Evolutionary conservation across 2,888 invertebrate genomes (phyloP).

Genomic region (Thelaira solivaga): DNA sequence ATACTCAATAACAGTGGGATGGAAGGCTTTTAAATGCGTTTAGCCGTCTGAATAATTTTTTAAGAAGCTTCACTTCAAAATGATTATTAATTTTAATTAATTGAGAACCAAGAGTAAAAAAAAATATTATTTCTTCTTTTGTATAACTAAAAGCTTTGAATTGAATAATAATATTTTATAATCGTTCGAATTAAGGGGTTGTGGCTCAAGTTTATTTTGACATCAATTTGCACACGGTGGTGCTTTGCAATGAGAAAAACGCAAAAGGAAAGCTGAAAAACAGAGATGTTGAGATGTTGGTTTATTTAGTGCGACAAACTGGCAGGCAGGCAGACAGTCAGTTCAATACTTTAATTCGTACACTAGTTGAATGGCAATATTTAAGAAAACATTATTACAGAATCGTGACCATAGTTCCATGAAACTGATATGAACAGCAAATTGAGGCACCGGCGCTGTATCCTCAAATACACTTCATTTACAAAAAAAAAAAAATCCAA

Average conservation of each 20-base stretch:
- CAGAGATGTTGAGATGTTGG: conserved; percentile 55
- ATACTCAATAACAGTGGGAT: conserved; percentile 42
- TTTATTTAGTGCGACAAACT: conserved; percentile 51
- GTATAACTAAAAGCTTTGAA: not conserved
- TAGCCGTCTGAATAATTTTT: not conserved
- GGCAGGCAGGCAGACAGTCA: conserved; percentile 34
- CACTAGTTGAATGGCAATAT: conserved; percentile 61
- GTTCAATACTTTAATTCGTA: conserved; percentile 44
- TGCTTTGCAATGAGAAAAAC: not conserved
- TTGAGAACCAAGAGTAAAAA: not conserved
- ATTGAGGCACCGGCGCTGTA: conserved; percentile 62
- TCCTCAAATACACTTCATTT: conserved; percentile 38
- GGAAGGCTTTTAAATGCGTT: not conserved
- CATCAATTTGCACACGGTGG: conserved; percentile 26
- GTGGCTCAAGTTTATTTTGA: too few species aligned
- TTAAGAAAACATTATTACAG: conserved; percentile 75
- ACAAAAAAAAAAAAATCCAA: conserved; percentile 1
- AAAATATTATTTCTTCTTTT: not conserved
- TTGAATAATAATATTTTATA: too few species aligned
- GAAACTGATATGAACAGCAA: conserved; percentile 75
- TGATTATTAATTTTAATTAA: too few species aligned
- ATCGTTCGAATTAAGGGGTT: too few species aligned
- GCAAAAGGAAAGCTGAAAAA: not conserved
- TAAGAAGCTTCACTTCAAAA: not conserved
- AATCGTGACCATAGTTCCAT: conserved; percentile 77